Base-by-base conservation (phyloP, 2,888 invertebrate genomes). In the Drosophila mercatorum region DNA sequence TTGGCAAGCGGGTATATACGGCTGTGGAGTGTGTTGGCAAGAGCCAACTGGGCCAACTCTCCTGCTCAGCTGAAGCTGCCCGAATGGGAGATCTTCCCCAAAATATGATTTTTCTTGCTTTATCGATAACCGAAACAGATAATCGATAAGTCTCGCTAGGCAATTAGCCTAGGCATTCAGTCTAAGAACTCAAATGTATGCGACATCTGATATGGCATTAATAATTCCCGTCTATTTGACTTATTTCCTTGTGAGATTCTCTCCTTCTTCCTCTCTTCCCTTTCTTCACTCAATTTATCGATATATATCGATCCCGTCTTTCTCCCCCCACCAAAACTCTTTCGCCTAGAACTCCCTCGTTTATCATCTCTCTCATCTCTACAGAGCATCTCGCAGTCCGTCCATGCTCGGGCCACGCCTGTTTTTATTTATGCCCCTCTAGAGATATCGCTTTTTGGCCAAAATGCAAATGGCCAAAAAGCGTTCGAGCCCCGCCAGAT, bases 381-480 rank as follows among this genome's bases (percentile, higher is more conserved):
- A 46, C 46, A 47, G 58, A 12, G 58, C n/a, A 38, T 47, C 46
- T 28, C 0, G 1, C 2, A 7, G 46, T 47, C 11, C 46, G 8
- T 14, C 43, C 2, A 14, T 14, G 0, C 68, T 80, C 36, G 8
- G 12, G 7, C 14, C 7, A 14, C 14, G 22, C 31, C 8, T 22
- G 36, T 70, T 65, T 80, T 76, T 84, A 88, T 84, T 88, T 84
- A 84, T 83, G 85, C 46, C 59, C 40, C 36, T 11, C 53, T 8
- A 52, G 56, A 62, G 67, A 63, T 78, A 73, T 68, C 65, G 69
- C 28, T 59, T 76, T 59, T 73, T 69, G 61, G 59, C 79, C 79
- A 72, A 80, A 78, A 88, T 88, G 89, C 83, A 86, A 86, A 86
- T 88, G 78, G 75, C 68, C 55, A 22, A 71, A 71, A 72, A 46